Conservation (phyloP, 2,797 vertebrate genomes). For the Chlorospingus flavigularis region DNA sequence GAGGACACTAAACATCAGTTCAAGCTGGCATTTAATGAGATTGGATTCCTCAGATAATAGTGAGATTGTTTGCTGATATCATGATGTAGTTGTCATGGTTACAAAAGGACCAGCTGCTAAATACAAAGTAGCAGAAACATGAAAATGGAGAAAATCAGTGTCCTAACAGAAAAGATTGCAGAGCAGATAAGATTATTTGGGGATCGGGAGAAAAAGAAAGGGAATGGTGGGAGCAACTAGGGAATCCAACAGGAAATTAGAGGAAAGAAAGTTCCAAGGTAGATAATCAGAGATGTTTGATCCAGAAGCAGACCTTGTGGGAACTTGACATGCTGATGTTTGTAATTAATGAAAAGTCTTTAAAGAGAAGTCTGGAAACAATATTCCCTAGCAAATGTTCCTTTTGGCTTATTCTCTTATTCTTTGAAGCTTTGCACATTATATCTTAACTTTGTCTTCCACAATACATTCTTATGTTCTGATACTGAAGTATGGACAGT, state of each 20-base stretch:
- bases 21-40: conserved; percentile 10
- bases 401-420: background rate
- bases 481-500: background rate
- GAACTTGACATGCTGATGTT: background rate
- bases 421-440: background rate
- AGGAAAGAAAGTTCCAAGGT: background rate
- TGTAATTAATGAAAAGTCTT: background rate
- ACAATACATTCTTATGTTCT: too few relatives aligned
- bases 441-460: too few relatives aligned
- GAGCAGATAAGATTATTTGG: background rate
- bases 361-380: background rate
- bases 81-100: conserved; percentile 46
- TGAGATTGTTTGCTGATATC: conserved; percentile 31
- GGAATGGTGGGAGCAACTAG: background rate
- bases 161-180: background rate
- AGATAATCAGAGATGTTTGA: background rate
- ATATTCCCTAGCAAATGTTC: background rate
- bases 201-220: background rate
- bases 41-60: background rate
- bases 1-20: background rate
- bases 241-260: background rate
- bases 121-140: background rate
- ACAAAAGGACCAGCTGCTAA: conserved; percentile 39
- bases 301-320: background rate
- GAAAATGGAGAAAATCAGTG: background rate